phyloP scores from a whole-genome alignment of 2,113 vertebrate species.

The Phocoena phocoena region DNA sequence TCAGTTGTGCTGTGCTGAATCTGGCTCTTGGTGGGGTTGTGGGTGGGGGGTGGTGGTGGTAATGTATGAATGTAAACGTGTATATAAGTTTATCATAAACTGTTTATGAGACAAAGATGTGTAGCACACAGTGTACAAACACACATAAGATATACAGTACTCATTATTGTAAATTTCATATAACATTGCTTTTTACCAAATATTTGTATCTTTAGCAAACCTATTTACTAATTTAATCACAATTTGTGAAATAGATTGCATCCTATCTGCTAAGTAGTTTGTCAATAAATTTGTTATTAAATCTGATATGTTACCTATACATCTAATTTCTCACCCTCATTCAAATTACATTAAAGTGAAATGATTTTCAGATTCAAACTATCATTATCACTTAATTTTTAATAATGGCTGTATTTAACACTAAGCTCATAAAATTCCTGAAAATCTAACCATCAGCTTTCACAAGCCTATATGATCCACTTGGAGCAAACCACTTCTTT shows the following conservation, averaged over 20 bases:
- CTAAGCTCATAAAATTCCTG: not conserved
- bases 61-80: not conserved
- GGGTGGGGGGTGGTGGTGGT: fast-evolving
- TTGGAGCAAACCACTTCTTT: not conserved
- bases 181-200: not conserved
- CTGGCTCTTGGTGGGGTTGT: not conserved
- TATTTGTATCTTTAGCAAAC: not conserved
- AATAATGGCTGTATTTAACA: not conserved
- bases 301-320: not conserved
- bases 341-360: not conserved
- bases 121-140: not conserved
- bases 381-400: not conserved
- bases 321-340: not conserved
- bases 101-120: not conserved
- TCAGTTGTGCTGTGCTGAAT: not conserved
- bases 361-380: not conserved
- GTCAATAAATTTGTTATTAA: not conserved
- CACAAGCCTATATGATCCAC: not conserved
- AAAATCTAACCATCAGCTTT: not conserved
- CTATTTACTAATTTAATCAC: not conserved
- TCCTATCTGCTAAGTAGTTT: not conserved
- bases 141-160: not conserved
- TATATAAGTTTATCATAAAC: not conserved
- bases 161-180: not conserved
- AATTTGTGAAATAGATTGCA: not conserved